Evolutionary conservation across 2,888 invertebrate species (phyloP).

Genomic region (Phyllotreta striolata): DNA sequence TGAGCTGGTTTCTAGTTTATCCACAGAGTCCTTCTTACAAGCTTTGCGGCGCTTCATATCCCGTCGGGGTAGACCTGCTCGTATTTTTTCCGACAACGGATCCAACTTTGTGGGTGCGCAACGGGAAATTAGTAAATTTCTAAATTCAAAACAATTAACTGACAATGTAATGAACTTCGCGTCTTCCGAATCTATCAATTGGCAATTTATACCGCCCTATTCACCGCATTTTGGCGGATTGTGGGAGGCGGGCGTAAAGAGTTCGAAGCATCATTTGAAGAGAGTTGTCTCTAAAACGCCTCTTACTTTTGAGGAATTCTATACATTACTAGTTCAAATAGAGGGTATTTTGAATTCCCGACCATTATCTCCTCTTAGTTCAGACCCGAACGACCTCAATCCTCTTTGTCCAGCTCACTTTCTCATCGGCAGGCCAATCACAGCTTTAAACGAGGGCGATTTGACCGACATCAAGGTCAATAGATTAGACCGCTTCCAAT

Average conservation of each 20-base stretch:
- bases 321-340: too few relatives aligned
- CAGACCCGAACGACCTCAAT: conserved; percentile 33
- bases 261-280: too few relatives aligned
- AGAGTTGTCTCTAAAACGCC: too few relatives aligned
- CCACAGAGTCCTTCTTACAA: conserved; percentile 40
- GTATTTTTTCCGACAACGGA: neutral
- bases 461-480: conserved; percentile 3
- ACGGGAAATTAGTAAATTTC: conserved; percentile 15
- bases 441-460: conserved; percentile 7
- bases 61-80: conserved; percentile 16
- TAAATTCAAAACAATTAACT: neutral
- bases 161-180: neutral
- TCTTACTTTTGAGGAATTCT: too few relatives aligned
- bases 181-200: conserved; percentile 9
- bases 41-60: conserved; percentile 40
- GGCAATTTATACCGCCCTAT: conserved; percentile 34
- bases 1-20: conserved; percentile 38
- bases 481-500: conserved; percentile 14
- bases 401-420: conserved; percentile 40
- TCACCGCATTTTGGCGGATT: conserved; percentile 38
- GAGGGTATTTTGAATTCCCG: too few relatives aligned
- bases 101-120: conserved; percentile 29
- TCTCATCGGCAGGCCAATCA: conserved; percentile 14
- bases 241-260: conserved; percentile 35
- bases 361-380: conserved; percentile 39